These are phyloP conservation scores for Styela plicata DNA, from an alignment of 23 tunicate species.

Conservation along the genomic window DNA sequence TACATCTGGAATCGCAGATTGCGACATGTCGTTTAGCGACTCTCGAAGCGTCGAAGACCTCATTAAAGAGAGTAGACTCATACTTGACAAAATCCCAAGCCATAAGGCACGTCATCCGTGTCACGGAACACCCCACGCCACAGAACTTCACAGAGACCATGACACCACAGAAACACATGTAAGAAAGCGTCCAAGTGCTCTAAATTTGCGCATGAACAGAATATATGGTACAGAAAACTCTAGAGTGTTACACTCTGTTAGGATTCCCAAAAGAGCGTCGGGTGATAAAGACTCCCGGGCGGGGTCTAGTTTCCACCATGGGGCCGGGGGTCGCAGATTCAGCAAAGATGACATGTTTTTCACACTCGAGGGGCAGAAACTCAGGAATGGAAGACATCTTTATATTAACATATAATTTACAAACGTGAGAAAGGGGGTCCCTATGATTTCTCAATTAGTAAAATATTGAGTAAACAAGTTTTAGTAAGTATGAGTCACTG, in stretches of 20 bases:
- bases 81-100: background rate
- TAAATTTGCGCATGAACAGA: constrained; percentile 25
- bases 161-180: background rate
- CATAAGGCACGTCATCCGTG: background rate
- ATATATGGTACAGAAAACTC: constrained; percentile 7
- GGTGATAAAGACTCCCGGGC: background rate
- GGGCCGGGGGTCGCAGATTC: background rate
- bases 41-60: background rate
- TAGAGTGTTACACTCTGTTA: background rate
- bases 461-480: too few species aligned
- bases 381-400: background rate
- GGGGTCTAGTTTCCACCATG: background rate
- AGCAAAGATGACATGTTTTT: constrained; percentile 16
- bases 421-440: too few species aligned
- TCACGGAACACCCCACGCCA: background rate
- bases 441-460: too few species aligned
- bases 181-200: constrained; percentile 33
- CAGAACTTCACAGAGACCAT: background rate
- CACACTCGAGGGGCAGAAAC: background rate
- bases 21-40: background rate
- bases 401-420: background rate
- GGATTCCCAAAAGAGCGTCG: background rate
- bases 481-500: too few species aligned
- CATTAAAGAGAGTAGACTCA: background rate
- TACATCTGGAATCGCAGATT: background rate